Evolutionary conservation across 2,888 invertebrate genomes (phyloP).

Genomic region (Lordiphosa fenestrarum): DNA sequence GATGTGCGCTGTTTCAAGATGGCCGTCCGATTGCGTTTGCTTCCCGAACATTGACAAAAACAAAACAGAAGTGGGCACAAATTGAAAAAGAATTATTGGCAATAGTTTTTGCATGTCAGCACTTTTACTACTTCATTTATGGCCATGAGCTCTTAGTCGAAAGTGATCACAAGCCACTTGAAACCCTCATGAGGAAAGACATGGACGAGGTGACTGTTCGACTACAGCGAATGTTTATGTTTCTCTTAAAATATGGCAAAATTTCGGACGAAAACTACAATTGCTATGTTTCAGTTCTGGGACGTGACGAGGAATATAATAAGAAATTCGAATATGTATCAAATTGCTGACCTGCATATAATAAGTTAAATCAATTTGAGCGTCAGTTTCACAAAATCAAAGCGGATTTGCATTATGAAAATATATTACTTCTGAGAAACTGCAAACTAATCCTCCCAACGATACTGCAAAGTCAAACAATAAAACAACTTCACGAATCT

Average conservation of each 20-base stretch:
- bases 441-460: no score
- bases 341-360: no score
- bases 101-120: constrained; percentile 66
- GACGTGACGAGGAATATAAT: constrained; percentile 17
- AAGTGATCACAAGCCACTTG: constrained; percentile 74
- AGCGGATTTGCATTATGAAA: no score
- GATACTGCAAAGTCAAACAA: constrained; percentile 26
- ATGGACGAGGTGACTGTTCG: constrained; percentile 60
- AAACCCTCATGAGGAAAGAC: constrained; percentile 55
- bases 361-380: no score
- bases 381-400: no score
- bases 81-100: constrained; percentile 71
- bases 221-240: constrained; percentile 61
- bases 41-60: constrained; percentile 60
- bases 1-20: constrained; percentile 69
- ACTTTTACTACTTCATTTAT: constrained; percentile 65
- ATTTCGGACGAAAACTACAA: constrained; percentile 29
- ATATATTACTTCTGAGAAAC: no score
- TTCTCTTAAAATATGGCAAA: constrained; percentile 56
- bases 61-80: constrained; percentile 73
- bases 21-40: constrained; percentile 68
- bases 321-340: neutral
- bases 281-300: constrained; percentile 15
- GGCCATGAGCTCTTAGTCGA: constrained; percentile 19
- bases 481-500: constrained; percentile 58